phyloP scores from a whole-genome alignment of 1,140 invertebrate genomes.

The Polypedilum vanderplanki region DNA sequence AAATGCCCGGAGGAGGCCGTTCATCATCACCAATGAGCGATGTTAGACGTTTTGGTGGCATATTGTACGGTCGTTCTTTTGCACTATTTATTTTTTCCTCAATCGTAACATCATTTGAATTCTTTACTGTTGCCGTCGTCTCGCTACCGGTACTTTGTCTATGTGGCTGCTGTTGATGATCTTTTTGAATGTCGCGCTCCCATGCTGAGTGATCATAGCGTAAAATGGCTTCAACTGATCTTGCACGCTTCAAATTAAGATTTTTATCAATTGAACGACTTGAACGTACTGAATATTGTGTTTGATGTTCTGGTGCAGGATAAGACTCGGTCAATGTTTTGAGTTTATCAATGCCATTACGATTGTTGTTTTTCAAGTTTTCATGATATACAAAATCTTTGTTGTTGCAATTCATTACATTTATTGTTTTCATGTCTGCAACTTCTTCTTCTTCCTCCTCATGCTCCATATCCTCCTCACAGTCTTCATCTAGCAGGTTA shows the following conservation, averaged over 20 bases:
- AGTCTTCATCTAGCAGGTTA: conserved; percentile 67
- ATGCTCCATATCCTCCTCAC: conserved; percentile 41
- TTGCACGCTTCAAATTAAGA: conserved; percentile 60
- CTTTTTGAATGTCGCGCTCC: conserved; percentile 32
- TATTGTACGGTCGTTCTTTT: conserved; percentile 38
- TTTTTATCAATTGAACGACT: conserved; percentile 25
- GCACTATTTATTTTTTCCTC: conserved; percentile 43
- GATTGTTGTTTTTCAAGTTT: conserved; percentile 31
- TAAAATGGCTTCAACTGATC: conserved; percentile 73
- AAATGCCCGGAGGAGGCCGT: conserved; percentile 74
- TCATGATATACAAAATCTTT: conserved; percentile 30
- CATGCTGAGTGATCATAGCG: conserved; percentile 49
- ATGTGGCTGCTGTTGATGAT: conserved; percentile 34
- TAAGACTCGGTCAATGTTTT: conserved; percentile 21
- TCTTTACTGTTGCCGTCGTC: not conserved
- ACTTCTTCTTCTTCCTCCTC: conserved; percentile 30
- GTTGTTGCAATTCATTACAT: conserved; percentile 30
- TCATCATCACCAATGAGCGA: conserved; percentile 70
- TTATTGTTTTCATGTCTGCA: conserved; percentile 34
- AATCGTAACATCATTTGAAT: conserved; percentile 36
- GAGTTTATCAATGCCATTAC: conserved; percentile 31
- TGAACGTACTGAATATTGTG: not conserved
- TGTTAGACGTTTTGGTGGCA: conserved; percentile 55
- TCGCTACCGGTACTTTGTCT: conserved; percentile 31
- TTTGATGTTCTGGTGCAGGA: not conserved